Percentiles rank a stretch among this genome's conserved stretches.
Evolutionary conservation across 1,140 invertebrate species (phyloP).

Genomic region (Drosophila setifemur): DNA sequence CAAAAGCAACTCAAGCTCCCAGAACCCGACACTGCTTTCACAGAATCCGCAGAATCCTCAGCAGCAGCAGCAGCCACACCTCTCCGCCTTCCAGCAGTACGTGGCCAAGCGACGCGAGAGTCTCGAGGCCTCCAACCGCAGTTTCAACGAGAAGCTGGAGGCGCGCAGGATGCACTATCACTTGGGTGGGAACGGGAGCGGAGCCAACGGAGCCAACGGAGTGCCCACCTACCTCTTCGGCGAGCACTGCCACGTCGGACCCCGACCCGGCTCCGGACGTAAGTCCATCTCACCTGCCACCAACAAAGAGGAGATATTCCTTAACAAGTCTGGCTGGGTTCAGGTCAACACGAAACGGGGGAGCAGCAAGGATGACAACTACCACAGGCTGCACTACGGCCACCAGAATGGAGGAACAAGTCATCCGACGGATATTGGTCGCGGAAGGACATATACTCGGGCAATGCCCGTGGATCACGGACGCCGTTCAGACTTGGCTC

Average conservation of each 20-base stretch:
- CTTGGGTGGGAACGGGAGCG: conserved; percentile 47
- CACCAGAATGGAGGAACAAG: conserved; percentile 41
- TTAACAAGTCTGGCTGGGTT: conserved; percentile 82
- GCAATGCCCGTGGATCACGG: conserved; percentile 15
- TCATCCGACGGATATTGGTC: neutral
- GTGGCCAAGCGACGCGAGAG: conserved; percentile 78
- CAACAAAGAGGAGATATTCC: conserved; percentile 76
- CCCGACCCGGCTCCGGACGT: conserved; percentile 7
- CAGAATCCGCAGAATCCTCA: neutral
- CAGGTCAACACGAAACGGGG: conserved; percentile 71
- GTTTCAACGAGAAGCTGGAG: conserved; percentile 81
- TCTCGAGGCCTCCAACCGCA: conserved; percentile 74
- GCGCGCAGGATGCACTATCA: conserved; percentile 80
- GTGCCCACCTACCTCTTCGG: conserved; percentile 80
- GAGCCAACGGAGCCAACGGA: conserved; percentile 26
- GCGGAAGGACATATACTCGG: conserved; percentile 37
- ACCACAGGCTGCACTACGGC: conserved; percentile 41
- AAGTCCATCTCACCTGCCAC: conserved; percentile 47
- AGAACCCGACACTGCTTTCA: conserved; percentile 17
- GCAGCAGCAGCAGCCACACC: conserved; percentile 34
- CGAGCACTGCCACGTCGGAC: conserved; percentile 53
- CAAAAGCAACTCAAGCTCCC: neutral
- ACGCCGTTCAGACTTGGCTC: conserved; percentile 42
- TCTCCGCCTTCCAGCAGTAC: conserved; percentile 76
- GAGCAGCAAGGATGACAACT: conserved; percentile 35